phyloP scores from a whole-genome alignment of 1,140 invertebrate genomes.

The Ceratosolen solmsi region DNA sequence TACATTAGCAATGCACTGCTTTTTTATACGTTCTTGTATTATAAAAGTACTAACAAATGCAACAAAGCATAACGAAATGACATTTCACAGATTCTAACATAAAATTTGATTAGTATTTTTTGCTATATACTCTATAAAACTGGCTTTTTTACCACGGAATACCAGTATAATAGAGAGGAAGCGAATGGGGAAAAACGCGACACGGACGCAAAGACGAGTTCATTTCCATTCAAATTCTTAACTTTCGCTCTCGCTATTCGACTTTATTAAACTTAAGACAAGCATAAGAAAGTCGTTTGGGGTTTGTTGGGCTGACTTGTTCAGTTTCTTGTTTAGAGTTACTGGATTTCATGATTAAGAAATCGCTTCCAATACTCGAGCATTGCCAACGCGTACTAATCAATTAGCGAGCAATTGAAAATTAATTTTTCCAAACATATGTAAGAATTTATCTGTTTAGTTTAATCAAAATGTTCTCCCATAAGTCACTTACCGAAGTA shows the following conservation, averaged over 20 bases:
- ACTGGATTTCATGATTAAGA: conserved; percentile 39
- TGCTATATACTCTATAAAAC: not conserved
- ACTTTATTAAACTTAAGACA: conserved; percentile 15
- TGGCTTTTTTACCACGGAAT: too few relatives aligned
- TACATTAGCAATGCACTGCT: too few relatives aligned
- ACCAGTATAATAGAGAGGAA: not conserved
- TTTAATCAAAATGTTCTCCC: too few relatives aligned
- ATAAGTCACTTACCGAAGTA: too few relatives aligned
- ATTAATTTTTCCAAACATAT: too few relatives aligned
- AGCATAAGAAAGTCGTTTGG: not conserved
- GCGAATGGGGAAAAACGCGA: not conserved
- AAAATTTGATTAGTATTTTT: not conserved
- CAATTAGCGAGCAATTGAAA: too few relatives aligned
- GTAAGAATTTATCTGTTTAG: too few relatives aligned
- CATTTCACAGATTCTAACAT: not conserved
- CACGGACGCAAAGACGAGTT: not conserved
- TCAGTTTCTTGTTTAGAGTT: not conserved
- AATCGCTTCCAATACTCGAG: too few relatives aligned
- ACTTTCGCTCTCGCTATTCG: not conserved
- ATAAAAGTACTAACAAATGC: too few relatives aligned
- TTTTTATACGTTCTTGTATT: too few relatives aligned
- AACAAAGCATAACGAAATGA: too few relatives aligned
- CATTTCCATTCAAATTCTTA: not conserved
- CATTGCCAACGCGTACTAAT: too few relatives aligned
- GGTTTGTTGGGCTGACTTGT: not conserved